Evolutionary conservation across 2,888 invertebrate species (phyloP), one percentile per base, ranked within the genome.

Genomic region (Tolmerus cingulatus): DNA sequence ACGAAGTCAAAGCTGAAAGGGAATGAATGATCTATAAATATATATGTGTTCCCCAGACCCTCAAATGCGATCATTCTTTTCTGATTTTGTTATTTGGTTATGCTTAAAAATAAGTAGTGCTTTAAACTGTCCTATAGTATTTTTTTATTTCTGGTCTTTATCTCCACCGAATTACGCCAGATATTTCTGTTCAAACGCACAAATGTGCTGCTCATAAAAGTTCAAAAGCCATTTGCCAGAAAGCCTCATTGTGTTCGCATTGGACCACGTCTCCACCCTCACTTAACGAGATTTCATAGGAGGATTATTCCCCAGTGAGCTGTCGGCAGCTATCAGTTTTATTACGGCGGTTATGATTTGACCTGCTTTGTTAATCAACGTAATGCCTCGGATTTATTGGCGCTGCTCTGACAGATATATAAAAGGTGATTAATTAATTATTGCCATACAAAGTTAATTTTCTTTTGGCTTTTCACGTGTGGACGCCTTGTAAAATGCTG

Each of bases 361-460:
- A 78, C 78, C 78, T 78, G 78, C 23, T 78, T 78, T 40, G 78
- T 43, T 43, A 78, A 78, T 78, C 78, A 43, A 23, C 78, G 43
- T 78, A 5, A 78, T 23, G 78, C 46, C 40, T 43, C 55, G 1
- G 66, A 5, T 66, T 19, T 66, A 66, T 66, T 66, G 66, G 12
- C 23, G 9, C 66, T 9, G 12, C 8, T 66, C 66, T 23, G 66
- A 8, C 14, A 66, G 66, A 66, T 66, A 14, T 66, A 66, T 23
- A 23, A 66, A 19, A 40, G 40, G 23, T 66, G 12, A 27, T 66
- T 66, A 66, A 66, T 66, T 66, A 66, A 66, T 66, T 27, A 23
- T 27, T 27, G 23, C 2, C 66, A 27, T 23, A 66, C 23, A 66
- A 19, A 23, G 9, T 27, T 57, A 57, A 57, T 66, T 12, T 19